These are phyloP conservation scores for Piprites chloris DNA, from an alignment of 2,113 vertebrate species.

Conservation along the genomic window DNA sequence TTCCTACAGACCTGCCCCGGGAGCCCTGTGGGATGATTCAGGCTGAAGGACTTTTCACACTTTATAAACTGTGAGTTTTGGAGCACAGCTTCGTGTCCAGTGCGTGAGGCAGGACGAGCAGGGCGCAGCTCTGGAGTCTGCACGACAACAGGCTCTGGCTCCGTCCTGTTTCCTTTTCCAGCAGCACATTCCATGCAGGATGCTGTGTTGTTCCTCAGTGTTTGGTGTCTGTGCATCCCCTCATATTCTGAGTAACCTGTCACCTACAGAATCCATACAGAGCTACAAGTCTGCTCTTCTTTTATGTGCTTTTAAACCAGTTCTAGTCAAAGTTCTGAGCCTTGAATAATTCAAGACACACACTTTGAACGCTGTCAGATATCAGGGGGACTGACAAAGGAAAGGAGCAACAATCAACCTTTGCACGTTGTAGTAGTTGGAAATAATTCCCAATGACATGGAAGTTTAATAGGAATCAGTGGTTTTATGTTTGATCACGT, in stretches of 20 bases:
- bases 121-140: background rate
- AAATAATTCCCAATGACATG: background rate
- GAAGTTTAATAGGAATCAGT: background rate
- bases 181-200: background rate
- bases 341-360: background rate
- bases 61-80: background rate
- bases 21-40: background rate
- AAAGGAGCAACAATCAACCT: background rate
- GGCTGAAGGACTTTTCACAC: background rate
- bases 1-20: background rate
- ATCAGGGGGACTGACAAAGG: background rate
- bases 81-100: background rate
- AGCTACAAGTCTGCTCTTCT: background rate
- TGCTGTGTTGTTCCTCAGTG: background rate
- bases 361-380: rapidly evolving
- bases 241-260: background rate
- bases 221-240: background rate
- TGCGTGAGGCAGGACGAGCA: background rate
- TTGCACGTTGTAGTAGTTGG: background rate
- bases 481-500: background rate
- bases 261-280: background rate
- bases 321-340: background rate
- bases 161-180: background rate
- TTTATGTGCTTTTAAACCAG: background rate
- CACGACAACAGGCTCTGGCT: background rate